phyloP scores from a whole-genome alignment of 2,888 invertebrate species.

The Tanaodytes sp. region DNA sequence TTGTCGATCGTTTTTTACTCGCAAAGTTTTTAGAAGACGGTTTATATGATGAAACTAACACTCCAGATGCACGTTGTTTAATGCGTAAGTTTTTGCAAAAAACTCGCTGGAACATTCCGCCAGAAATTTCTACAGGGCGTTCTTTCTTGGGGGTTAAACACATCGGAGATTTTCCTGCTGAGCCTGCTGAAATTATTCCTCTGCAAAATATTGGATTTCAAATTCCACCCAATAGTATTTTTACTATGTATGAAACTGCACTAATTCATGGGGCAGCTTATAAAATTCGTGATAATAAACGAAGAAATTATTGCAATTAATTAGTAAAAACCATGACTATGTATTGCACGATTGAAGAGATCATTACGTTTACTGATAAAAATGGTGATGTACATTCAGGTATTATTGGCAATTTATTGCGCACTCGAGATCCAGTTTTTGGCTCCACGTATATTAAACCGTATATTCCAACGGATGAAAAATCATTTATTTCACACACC shows the following conservation, averaged over 20 bases:
- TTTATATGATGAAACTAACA: neutral
- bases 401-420: too few species aligned
- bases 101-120: conserved; percentile 7
- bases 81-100: neutral
- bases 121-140: conserved; percentile 3
- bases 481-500: too few species aligned
- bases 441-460: too few species aligned
- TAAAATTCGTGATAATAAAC: conserved; percentile 1
- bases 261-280: conserved; percentile 15
- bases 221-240: neutral
- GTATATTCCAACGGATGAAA: too few species aligned
- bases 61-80: conserved; percentile 1
- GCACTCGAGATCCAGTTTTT: too few species aligned
- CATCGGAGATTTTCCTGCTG: neutral
- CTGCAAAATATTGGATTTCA: neutral
- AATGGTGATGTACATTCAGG: neutral
- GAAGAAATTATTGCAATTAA: conserved; percentile 11
- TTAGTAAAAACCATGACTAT: neutral
- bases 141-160: neutral
- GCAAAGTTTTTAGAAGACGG: conserved; percentile 9
- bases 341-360: conserved; percentile 3
- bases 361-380: neutral
- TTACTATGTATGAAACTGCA: neutral
- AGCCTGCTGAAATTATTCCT: neutral
- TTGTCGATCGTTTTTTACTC: conserved; percentile 15